A percentile compares a stretch with the other conserved stretches of the same genome.
phyloP scores from a whole-genome alignment of 2,113 vertebrate genomes.

The Peromyscus polionotus region DNA sequence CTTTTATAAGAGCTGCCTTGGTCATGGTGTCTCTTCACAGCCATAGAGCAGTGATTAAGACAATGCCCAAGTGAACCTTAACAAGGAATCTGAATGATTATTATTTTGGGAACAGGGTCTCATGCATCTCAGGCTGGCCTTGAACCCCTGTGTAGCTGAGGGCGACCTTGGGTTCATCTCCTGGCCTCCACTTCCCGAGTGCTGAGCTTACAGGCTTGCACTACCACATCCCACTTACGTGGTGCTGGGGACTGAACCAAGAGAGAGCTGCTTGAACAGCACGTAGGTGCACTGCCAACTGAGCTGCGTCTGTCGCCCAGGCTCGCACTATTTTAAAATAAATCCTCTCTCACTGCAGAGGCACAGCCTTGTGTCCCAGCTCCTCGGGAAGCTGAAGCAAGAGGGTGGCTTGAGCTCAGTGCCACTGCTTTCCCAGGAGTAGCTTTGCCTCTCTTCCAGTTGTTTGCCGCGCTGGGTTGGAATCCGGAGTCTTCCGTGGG shows the following conservation, averaged over 20 bases:
- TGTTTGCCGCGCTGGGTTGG: neutral
- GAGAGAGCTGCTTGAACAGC: neutral
- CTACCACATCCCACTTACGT: neutral
- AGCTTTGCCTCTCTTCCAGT: neutral
- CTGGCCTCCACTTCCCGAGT: neutral
- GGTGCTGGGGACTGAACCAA: no score
- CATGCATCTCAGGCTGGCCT: neutral
- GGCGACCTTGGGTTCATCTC: neutral
- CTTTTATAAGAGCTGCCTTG: neutral
- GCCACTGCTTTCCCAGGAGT: neutral
- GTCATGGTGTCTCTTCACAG: neutral
- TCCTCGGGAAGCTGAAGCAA: neutral
- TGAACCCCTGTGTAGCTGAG: neutral
- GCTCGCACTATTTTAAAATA: neutral
- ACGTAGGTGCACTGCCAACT: no score
- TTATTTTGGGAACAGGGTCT: neutral
- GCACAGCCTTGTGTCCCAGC: neutral
- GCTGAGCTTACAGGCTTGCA: neutral
- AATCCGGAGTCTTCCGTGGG: fast-evolving
- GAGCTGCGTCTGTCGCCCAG: neutral
- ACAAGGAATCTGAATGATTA: neutral
- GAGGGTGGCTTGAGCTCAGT: neutral
- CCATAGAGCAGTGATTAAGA: neutral
- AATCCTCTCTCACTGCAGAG: neutral
- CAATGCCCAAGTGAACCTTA: neutral